phyloP scores from a whole-genome alignment of 2,888 invertebrate species.

The Heteromurus nitidus region DNA sequence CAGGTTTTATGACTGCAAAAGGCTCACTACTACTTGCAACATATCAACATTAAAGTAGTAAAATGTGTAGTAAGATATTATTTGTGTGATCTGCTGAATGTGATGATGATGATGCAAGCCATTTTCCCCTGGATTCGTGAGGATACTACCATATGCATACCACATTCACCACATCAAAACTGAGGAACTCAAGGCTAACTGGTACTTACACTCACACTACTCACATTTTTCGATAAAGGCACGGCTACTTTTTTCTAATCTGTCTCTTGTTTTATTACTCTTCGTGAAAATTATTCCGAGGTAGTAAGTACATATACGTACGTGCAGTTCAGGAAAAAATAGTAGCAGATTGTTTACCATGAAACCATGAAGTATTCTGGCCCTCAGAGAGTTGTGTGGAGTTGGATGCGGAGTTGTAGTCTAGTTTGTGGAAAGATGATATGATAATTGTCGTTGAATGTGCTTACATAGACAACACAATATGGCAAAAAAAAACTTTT shows the following conservation, averaged over 20 bases:
- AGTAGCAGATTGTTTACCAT: background rate
- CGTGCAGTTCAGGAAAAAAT: background rate
- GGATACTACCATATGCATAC: no score
- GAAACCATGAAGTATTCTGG: background rate
- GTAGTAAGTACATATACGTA: no score
- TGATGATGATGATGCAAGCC: background rate
- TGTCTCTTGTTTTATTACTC: background rate
- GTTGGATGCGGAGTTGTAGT: no score
- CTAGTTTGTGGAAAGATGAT: background rate
- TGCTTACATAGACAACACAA: no score
- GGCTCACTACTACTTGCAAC: background rate
- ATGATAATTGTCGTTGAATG: background rate
- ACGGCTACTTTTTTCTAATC: conserved; percentile 4
- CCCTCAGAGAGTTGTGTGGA: no score
- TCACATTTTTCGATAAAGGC: conserved; percentile 5
- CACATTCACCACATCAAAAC: no score
- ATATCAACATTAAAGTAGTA: background rate
- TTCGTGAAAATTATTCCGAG: no score
- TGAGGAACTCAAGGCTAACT: conserved; percentile 29
- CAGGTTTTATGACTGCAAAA: no score
- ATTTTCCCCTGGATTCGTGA: background rate
- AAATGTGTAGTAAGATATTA: background rate
- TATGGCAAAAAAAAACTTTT: background rate
- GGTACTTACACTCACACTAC: background rate
- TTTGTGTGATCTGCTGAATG: background rate